phyloP scores from a whole-genome alignment of 2,113 vertebrate genomes.

The Pterocles burchelli region DNA sequence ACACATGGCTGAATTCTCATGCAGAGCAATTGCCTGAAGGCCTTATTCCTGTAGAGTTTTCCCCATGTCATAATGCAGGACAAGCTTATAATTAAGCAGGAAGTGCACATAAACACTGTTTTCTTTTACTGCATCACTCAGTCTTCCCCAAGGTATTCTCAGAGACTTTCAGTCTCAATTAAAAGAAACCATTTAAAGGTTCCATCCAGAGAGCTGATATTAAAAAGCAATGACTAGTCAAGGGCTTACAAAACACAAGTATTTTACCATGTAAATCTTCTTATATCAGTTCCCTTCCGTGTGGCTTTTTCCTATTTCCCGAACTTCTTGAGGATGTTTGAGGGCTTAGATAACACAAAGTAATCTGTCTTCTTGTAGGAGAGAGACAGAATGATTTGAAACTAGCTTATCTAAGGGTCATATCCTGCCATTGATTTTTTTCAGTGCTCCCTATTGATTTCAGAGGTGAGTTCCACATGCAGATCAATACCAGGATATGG shows the following conservation, averaged over 20 bases:
- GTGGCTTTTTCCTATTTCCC: not conserved
- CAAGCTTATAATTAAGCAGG: not conserved
- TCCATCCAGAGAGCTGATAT: not conserved
- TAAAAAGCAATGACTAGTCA: not conserved
- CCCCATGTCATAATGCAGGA: not conserved
- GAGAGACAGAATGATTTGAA: conserved; percentile 9
- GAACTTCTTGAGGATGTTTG: conserved; percentile 26
- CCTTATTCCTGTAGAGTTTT: not conserved
- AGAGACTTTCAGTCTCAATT: not conserved
- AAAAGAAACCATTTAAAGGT: not conserved
- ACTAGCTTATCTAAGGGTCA: conserved; percentile 33
- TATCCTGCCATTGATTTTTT: conserved; percentile 63
- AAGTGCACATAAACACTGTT: not conserved
- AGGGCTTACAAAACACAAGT: not conserved
- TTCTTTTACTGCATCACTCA: not conserved
- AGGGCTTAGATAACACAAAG: conserved; percentile 11
- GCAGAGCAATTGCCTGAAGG: not conserved
- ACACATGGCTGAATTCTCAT: not conserved
- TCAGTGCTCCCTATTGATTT: conserved; percentile 40
- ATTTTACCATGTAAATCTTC: not conserved
- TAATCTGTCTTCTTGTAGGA: not conserved
- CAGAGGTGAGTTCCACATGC: conserved; percentile 16
- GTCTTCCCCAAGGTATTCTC: not conserved
- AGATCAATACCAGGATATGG: conserved; percentile 62
- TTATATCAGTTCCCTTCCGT: not conserved